Evolutionary conservation across 2,797 vertebrate species (phyloP), one percentile per base, ranked within the genome.

Genomic region (Brachymystax lenok): DNA sequence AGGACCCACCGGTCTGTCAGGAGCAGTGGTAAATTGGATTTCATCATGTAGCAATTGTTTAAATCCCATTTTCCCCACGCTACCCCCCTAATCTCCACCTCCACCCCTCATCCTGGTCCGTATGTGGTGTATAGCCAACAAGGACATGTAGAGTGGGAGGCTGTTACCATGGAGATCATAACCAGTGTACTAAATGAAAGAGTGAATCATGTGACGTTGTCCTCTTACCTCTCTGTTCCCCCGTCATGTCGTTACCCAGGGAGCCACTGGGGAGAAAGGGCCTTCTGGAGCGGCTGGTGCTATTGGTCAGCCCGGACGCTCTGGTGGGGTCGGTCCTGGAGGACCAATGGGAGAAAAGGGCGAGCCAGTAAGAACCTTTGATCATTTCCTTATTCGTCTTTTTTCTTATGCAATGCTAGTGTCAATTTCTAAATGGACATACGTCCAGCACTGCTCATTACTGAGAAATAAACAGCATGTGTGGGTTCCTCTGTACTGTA

Each of bases 301-400:
- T 56, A 98, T 98, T 70, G 97, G 97, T 16, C 93, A 96, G 80
- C 96, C 97, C 0, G 97, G 97, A 13, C 95, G 95, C 17, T 80
- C 93, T 0, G 97, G 96, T 1, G 83, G 86, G 0, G 86, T 92
- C 67, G 97, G 97, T 1, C 92, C 95, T 24, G 82, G 92, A 2
- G 97, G 97, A 77, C 95, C 96, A 2, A 77, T 88, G 80, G 97
- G 97, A 35, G 97, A 98, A 91, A 99, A 97, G 86, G 97, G 97
- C 77, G 94, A 96, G 84, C 96, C 94, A 63, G 97, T 98, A 94
- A 93, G 95, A 89, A 24, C 33, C 28, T 0, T 10, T 8, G 10
- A 33, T 7, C 4, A 19, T 6, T 59, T 59, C 56, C 74, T 19
- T 74, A 51, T 50, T 27, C 4, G 2, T 81, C 84, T 82, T 72